Conservation (phyloP, 2,888 invertebrate genomes). For the Lithodes maja region DNA sequence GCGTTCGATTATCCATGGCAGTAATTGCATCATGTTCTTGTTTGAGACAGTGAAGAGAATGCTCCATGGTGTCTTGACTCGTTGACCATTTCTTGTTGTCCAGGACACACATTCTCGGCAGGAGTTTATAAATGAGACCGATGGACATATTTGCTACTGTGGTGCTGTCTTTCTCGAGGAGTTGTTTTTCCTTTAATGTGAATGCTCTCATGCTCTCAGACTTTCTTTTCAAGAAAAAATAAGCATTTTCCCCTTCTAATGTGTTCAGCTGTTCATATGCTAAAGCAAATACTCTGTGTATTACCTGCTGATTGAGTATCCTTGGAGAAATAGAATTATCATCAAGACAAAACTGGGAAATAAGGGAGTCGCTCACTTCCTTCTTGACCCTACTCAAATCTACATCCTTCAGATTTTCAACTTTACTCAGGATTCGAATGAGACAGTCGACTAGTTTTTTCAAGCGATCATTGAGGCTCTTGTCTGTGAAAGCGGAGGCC, state of each 20-base stretch:
- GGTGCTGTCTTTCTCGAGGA: not conserved
- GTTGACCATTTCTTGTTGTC: conserved; percentile 8
- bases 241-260: not conserved
- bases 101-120: conserved; percentile 9
- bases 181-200: not conserved
- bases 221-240: not conserved
- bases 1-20: not conserved
- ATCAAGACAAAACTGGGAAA: not conserved
- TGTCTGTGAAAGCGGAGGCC: not conserved
- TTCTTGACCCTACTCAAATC: not conserved
- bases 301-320: conserved; percentile 1
- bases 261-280: conserved; percentile 12
- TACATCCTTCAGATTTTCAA: conserved; percentile 12
- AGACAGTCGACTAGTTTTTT: not conserved
- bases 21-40: not conserved
- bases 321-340: not conserved
- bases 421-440: not conserved
- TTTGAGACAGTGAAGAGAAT: not conserved
- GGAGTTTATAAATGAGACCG: conserved; percentile 10
- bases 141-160: not conserved
- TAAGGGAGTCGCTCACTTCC: not conserved
- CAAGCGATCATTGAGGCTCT: not conserved
- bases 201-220: not conserved
- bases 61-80: not conserved
- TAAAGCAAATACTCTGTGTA: conserved; percentile 26